Percentiles rank a stretch among this genome's conserved stretches.
These are phyloP conservation scores for Heteromormyrus szaboi DNA, from an alignment of 2,797 vertebrate species.

Conservation along the genomic window DNA sequence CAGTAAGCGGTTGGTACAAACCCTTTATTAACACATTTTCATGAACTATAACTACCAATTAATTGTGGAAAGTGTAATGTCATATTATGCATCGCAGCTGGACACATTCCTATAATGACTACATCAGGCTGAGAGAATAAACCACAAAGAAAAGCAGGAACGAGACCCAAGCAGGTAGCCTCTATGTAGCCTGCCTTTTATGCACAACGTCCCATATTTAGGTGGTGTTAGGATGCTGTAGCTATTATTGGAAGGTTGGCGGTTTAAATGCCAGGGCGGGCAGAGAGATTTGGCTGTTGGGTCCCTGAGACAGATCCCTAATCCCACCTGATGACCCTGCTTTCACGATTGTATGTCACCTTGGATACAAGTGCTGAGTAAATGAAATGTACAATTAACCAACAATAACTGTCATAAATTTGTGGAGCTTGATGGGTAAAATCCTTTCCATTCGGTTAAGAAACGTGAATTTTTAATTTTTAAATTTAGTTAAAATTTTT, in stretches of 20 bases:
- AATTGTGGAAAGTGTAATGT: slow-evolving; percentile 6
- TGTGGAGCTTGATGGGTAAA: not conserved
- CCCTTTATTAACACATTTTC: not conserved
- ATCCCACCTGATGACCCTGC: not conserved
- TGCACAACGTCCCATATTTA: not conserved
- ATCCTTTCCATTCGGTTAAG: not conserved
- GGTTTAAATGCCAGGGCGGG: not conserved
- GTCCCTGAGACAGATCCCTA: not conserved
- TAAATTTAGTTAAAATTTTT: not conserved
- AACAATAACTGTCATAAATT: not conserved
- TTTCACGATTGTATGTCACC: not conserved
- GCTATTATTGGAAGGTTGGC: not conserved
- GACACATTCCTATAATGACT: not conserved
- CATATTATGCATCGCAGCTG: not conserved
- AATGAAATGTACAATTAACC: not conserved
- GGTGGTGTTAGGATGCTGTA: not conserved
- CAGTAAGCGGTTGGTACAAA: not conserved
- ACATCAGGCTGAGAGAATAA: not conserved
- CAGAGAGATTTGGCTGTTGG: not conserved
- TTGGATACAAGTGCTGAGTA: not conserved
- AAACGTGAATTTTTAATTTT: not conserved
- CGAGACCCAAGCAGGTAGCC: not conserved
- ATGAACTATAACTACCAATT: not conserved
- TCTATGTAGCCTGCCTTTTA: not conserved
- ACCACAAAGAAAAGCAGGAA: not conserved